phyloP scores from a whole-genome alignment of 2,113 vertebrate species.

The Prietella phreatophila region DNA sequence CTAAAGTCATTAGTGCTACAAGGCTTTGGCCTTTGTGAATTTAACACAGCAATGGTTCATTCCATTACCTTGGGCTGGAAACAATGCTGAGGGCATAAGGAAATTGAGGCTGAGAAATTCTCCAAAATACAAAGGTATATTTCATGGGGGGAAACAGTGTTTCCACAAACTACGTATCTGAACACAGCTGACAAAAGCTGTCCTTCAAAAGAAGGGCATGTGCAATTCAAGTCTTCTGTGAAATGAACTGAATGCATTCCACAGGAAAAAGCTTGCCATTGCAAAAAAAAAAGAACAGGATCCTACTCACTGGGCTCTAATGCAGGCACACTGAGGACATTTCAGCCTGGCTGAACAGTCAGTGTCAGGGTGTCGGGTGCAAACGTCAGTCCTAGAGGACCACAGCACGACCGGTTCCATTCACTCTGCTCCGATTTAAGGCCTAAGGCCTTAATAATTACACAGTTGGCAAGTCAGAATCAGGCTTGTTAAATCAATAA shows the following conservation, averaged over 20 bases:
- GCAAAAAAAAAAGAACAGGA: constrained; percentile 7
- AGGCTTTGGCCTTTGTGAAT: constrained; percentile 2
- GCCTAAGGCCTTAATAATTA: not conserved
- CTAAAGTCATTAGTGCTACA: constrained; percentile 29
- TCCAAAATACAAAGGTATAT: not conserved
- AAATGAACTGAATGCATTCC: constrained; percentile 15
- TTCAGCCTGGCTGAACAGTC: constrained; percentile 22
- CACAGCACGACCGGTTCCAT: not conserved
- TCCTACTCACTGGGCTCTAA: not conserved
- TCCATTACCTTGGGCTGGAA: constrained; percentile 29
- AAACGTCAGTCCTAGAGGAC: not conserved
- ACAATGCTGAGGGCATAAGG: constrained; percentile 9
- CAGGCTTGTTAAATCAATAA: not conserved
- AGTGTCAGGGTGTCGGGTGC: not conserved
- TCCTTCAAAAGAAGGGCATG: constrained; percentile 21
- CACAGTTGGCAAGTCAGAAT: not conserved
- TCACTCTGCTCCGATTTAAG: not conserved
- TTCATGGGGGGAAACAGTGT: not conserved
- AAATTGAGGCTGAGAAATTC: not conserved
- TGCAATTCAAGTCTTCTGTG: constrained; percentile 27
- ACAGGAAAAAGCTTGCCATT: not conserved
- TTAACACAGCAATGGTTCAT: not conserved
- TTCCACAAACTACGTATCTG: not conserved
- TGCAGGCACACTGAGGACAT: constrained; percentile 24
- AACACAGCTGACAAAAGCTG: constrained; percentile 14